Conservation (phyloP, 2,888 invertebrate species). For the Meiosimyza platycephala region DNA sequence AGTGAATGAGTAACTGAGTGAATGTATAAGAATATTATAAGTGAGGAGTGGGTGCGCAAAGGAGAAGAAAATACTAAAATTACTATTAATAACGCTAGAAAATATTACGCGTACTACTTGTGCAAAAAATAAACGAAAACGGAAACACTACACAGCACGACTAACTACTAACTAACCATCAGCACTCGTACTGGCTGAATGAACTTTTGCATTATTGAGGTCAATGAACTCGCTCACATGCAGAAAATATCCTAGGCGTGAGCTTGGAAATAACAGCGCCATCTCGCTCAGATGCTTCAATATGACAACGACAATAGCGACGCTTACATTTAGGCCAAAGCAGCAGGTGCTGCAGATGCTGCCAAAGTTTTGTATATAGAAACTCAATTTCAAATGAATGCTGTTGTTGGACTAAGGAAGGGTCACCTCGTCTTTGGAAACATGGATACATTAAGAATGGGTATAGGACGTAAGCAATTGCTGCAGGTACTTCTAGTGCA, state of each 20-base stretch:
- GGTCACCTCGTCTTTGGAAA: not conserved
- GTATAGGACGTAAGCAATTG: slow-evolving; percentile 1
- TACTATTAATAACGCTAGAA: slow-evolving; percentile 25
- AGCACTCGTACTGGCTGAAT: slow-evolving; percentile 21
- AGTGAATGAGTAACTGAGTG: slow-evolving; percentile 10
- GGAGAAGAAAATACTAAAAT: not conserved
- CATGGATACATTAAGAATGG: not conserved
- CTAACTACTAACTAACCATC: not conserved
- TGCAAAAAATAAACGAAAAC: not conserved
- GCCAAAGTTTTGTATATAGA: no score
- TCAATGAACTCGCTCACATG: slow-evolving; percentile 18
- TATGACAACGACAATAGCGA: no score
- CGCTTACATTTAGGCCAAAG: slow-evolving; percentile 26
- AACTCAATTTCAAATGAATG: slow-evolving; percentile 7
- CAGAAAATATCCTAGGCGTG: slow-evolving; percentile 24
- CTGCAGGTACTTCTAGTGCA: not conserved
- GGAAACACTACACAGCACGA: not conserved
- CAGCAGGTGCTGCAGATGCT: slow-evolving; percentile 9
- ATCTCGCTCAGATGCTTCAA: slow-evolving; percentile 9
- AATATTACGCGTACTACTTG: slow-evolving; percentile 18
- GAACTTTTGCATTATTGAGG: slow-evolving; percentile 31
- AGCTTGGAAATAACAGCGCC: not conserved
- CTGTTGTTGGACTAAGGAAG: not conserved
- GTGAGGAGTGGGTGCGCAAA: not conserved
- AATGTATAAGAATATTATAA: not conserved